Conservation (phyloP, 2,888 invertebrate species). For the Drosophila anceps region DNA sequence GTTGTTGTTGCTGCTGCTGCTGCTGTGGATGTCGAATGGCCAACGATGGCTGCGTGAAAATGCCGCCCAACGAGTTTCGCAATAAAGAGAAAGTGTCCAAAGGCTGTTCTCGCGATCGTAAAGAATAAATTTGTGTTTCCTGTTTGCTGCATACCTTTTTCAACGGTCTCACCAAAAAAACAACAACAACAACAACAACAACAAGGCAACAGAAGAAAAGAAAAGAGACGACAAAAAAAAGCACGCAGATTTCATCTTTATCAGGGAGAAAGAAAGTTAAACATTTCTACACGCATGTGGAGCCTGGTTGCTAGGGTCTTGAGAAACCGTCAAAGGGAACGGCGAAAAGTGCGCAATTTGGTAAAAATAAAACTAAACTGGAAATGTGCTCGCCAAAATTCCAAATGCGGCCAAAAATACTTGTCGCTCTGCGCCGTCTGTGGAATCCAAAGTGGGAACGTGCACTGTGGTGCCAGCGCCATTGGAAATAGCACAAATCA, state of each 20-base stretch:
- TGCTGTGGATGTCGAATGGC: slow-evolving; percentile 23
- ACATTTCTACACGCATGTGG: slow-evolving; percentile 11
- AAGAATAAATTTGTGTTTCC: slow-evolving; percentile 84
- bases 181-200: background rate
- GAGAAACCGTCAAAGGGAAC: slow-evolving; percentile 39
- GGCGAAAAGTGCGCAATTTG: slow-evolving; percentile 38
- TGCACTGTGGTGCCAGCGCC: slow-evolving; percentile 38
- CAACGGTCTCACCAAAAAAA: slow-evolving; percentile 41
- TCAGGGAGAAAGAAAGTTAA: slow-evolving; percentile 26
- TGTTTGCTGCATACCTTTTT: slow-evolving; percentile 64
- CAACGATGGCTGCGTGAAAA: slow-evolving; percentile 69
- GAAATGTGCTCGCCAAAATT: slow-evolving; percentile 25
- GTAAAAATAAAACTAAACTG: slow-evolving; percentile 15
- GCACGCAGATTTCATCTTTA: slow-evolving; percentile 57
- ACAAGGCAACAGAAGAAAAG: background rate
- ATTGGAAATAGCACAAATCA: slow-evolving; percentile 1
- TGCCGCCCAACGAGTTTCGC: slow-evolving; percentile 81
- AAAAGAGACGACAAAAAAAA: background rate
- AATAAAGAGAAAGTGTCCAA: slow-evolving; percentile 83
- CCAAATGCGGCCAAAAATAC: slow-evolving; percentile 54
- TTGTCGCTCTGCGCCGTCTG: slow-evolving; percentile 23
- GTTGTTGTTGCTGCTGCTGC: background rate
- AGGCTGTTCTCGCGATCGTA: slow-evolving; percentile 82
- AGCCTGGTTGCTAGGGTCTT: slow-evolving; percentile 36
- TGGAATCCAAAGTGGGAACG: slow-evolving; percentile 21